These are phyloP conservation scores for Ceratina australensis DNA, from an alignment of 1,140 invertebrate species.

Conservation along the genomic window DNA sequence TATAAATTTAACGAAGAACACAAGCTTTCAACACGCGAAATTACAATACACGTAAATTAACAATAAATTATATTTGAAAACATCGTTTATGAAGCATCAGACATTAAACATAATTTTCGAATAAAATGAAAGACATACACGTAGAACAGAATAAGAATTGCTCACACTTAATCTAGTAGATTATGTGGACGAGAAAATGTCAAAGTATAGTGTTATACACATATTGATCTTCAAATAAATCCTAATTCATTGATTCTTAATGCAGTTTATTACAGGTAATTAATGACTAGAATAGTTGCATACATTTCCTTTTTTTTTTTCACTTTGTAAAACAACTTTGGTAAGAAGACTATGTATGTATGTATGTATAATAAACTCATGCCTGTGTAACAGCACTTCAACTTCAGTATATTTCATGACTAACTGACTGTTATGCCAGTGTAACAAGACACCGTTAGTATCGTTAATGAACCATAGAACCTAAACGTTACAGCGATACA, in stretches of 20 bases:
- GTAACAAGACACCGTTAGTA: conserved; percentile 25
- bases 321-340: conserved; percentile 48
- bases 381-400: conserved; percentile 26
- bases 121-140: conserved; percentile 40
- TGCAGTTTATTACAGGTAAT: conserved; percentile 38
- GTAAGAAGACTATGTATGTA: conserved; percentile 42
- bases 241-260: conserved; percentile 46
- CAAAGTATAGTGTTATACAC: conserved; percentile 28
- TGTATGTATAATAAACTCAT: conserved; percentile 39
- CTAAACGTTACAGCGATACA: conserved; percentile 53
- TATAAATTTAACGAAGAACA: conserved; percentile 49
- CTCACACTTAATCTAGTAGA: conserved; percentile 15
- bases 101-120: conserved; percentile 79
- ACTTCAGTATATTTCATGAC: conserved; percentile 34
- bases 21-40: conserved; percentile 44
- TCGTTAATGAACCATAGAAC: conserved; percentile 35
- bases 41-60: too few species aligned
- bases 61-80: too few species aligned
- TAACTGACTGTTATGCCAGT: conserved; percentile 11
- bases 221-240: conserved; percentile 28
- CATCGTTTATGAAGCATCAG: not conserved
- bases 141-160: conserved; percentile 23
- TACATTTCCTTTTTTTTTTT: conserved; percentile 31
- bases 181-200: conserved; percentile 40
- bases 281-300: conserved; percentile 50